Base-by-base conservation (phyloP, 2,888 invertebrate genomes). In the Amblyjoppa fuscipennis region DNA sequence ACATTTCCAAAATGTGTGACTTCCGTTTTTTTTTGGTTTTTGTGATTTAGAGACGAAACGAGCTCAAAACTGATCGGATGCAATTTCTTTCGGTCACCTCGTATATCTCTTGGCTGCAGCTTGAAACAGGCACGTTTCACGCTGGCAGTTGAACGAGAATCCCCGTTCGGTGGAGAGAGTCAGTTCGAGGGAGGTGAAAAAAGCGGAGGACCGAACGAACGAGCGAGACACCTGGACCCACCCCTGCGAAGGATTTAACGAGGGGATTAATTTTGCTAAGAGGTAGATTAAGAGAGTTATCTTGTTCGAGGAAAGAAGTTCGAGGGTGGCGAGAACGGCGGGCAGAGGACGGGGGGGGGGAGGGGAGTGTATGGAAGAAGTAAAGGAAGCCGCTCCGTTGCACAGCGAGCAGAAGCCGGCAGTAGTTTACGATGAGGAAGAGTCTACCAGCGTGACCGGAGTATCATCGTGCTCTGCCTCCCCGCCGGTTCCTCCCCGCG, bases 241-340 rank as follows among this genome's bases (percentile, higher is more conserved):
- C 20, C 59, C 69, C 86, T 83, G 87, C 78, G 74, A 86, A 87
- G 89, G 89, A 91, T 92, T 91, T 91, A 92, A 91, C 90, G 90
- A 87, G 85, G 73, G 88, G 91, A 91, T 91, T 91, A 92, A 91
- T 90, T 90, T 81, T 76, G 87, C 84, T 89, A 88, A 92, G 89
- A 89, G 87, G 88, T 80, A 82, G 89, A 90, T 89, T 91, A 91
- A 90, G 90, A 89, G 90, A 91, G 90, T 91, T 90, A 88, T 88
- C 78, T 81, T 49, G 78, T 83, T 78, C 74, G 87, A 73, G 88
- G 85, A 88, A 87, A 86, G 87, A 81, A 78, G 76, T 70, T 82
- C 84, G 79, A 85, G 83, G 84, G 87, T 87, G 87, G 61, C 51
- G 45, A 41, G 34, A 59, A 59, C 3, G 59, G 28, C 11, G 20